Percentiles rank a stretch among this genome's conserved stretches.
Conservation (phyloP, 2,888 invertebrate genomes). For the Oxytorus armatus region DNA sequence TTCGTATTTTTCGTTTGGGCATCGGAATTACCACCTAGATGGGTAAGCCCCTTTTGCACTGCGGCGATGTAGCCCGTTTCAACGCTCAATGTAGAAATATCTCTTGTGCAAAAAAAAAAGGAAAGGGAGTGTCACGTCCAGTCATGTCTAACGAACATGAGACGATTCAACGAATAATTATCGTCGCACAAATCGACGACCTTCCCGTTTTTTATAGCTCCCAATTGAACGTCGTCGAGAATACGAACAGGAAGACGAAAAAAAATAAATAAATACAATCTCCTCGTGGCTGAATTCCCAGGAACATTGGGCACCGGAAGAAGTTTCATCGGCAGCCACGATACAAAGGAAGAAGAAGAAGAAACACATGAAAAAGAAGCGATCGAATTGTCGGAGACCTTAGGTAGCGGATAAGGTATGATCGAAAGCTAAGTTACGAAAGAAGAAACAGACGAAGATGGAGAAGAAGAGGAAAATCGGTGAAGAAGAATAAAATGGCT, state of each 20-base stretch:
- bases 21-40: background rate
- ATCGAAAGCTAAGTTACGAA: background rate
- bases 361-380: background rate
- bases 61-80: no score
- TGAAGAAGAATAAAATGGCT: constrained; percentile 29
- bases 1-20: background rate
- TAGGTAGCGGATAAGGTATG: no score
- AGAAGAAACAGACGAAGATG: background rate
- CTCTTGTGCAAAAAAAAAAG: constrained; percentile 12
- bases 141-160: constrained; percentile 36
- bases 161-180: constrained; percentile 25
- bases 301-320: no score
- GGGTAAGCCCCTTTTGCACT: background rate
- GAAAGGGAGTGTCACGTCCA: constrained; percentile 54
- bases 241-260: background rate
- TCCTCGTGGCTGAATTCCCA: no score
- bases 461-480: background rate
- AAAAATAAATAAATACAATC: constrained; percentile 2
- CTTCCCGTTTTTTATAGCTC: constrained; percentile 20
- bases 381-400: no score
- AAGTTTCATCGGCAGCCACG: background rate
- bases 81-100: background rate
- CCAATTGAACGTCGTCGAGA: constrained; percentile 25
- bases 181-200: constrained; percentile 15
- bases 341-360: background rate